These are phyloP conservation scores for Actenoides lindsayi DNA, from an alignment of 2,113 vertebrate species.

Conservation along the genomic window DNA sequence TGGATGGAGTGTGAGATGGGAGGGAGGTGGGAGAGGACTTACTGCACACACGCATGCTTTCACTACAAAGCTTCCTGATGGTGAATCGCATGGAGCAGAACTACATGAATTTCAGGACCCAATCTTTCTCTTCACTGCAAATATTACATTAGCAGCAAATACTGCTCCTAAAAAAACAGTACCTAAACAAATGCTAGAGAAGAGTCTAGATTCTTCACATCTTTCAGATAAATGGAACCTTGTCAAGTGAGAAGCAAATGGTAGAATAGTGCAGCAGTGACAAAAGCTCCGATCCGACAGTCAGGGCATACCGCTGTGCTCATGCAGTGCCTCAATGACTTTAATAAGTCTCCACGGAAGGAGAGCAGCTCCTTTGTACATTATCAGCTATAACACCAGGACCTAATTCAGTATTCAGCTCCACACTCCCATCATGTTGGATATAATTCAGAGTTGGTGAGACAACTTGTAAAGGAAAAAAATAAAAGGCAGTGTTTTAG, in stretches of 20 bases:
- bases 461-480: neutral
- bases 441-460: constrained; percentile 6
- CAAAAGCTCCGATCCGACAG: neutral
- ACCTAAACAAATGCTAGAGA: neutral
- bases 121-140: neutral
- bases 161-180: neutral
- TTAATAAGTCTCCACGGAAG: neutral
- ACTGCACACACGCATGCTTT: neutral
- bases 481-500: neutral
- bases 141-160: neutral
- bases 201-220: neutral
- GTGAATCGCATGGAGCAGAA: neutral
- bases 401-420: neutral
- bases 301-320: neutral
- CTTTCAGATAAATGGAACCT: neutral
- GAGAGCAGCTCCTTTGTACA: neutral
- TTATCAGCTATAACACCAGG: neutral
- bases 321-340: neutral
- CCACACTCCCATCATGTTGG: neutral
- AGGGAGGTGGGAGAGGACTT: neutral
- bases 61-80: neutral
- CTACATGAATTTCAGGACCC: neutral
- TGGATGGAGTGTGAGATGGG: neutral
- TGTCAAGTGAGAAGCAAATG: neutral
- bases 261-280: neutral